Base-by-base conservation (phyloP, 2,888 invertebrate genomes). In the Crocallis elinguaria region DNA sequence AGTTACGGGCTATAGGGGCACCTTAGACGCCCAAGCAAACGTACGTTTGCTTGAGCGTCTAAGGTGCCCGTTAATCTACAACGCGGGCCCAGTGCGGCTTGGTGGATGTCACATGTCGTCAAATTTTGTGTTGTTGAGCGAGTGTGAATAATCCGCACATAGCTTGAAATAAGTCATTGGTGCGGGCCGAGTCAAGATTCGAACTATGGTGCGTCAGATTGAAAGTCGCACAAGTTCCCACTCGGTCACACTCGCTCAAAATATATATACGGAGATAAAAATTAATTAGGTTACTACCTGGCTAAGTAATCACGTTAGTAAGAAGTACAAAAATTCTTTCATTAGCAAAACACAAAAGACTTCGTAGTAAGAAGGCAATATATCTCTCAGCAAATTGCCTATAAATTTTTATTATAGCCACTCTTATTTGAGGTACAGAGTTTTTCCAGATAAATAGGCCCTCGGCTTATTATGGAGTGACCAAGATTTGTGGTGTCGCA, bases 341-440 rank as follows among this genome's bases (percentile, higher is more conserved):
- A 88, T 89, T 89, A 88, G 79, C 73, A 77, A 84, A 84, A 86
- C 81, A 81, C 75, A 86, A 85, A 83, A 77, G 77, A 73, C 72
- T 66, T 71, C 73, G 58, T 62, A 71, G 72, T 68, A 77, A 79
- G 77, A 67, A 72, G 75, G 82, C 78, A 64, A 82, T 87, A 86
- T 84, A 83, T 88, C 80, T 84, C 67, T 67, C 73, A 73, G 72
- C 75, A 87, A 88, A 89, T 88, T 88, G 88, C 82, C 89, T 82
- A 88, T 88, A 88, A 89, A 87, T 88, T 89, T 86, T 82, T 88
- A 88, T 89, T 89, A 89, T 86, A 76, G 84, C 86, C 85, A 77
- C 82, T 86, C 82, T 82, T 80, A 77, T 86, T 88, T 82, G 85
- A 86, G 84, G 85, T 83, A 83, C 82, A 75, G 78, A 78, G 81